A percentile compares a stretch with the other conserved stretches of the same genome.
Conservation (phyloP, 2,113 vertebrate species). For the Rattus rattus region DNA sequence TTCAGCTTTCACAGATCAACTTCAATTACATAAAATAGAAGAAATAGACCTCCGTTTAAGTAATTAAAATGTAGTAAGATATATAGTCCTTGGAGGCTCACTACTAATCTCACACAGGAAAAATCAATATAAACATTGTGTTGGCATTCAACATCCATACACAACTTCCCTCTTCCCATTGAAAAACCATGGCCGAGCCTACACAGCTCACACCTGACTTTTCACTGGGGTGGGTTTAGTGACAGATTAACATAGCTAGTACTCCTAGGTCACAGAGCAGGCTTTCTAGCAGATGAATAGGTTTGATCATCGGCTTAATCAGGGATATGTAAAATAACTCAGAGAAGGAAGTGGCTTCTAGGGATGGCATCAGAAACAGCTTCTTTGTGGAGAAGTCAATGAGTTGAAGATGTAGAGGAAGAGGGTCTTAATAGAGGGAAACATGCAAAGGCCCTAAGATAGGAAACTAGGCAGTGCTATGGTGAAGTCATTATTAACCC, state of each 20-base stretch:
- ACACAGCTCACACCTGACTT: background rate
- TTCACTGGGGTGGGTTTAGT: background rate
- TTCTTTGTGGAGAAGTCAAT: background rate
- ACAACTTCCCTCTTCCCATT: background rate
- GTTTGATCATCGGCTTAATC: background rate
- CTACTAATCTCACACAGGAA: background rate
- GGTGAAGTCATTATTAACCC: background rate
- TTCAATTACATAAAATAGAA: background rate
- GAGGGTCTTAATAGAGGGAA: background rate
- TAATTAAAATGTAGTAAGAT: slow-evolving; percentile 16
- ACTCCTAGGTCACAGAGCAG: background rate
- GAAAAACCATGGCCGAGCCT: background rate
- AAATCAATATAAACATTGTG: background rate
- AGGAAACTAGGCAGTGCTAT: background rate
- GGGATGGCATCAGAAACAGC: background rate
- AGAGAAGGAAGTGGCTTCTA: background rate
- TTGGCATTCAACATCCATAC: background rate
- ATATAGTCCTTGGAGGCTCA: background rate
- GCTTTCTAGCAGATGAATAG: background rate
- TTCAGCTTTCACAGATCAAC: background rate
- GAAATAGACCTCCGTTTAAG: background rate
- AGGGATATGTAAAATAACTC: background rate
- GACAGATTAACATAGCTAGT: background rate
- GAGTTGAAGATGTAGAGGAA: background rate
- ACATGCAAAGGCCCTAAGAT: background rate